These are phyloP conservation scores for Andrena fulva DNA, from an alignment of 2,888 invertebrate genomes.

Conservation along the genomic window DNA sequence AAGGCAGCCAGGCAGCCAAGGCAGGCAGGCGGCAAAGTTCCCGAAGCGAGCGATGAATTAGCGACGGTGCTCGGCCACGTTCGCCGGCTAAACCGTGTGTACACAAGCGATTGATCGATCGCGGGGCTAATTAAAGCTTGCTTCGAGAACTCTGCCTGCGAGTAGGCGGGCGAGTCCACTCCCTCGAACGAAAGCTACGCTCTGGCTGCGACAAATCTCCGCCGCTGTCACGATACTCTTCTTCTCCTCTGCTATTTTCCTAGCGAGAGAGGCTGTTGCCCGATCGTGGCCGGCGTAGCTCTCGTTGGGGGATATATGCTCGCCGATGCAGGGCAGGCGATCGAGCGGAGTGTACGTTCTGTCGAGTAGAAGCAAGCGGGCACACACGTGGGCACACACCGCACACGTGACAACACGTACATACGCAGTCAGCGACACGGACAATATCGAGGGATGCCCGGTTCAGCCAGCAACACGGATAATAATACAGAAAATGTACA, in stretches of 20 bases:
- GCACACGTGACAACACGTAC: slow-evolving; percentile 62
- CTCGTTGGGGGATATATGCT: too few species aligned
- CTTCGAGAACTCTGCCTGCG: slow-evolving; percentile 44
- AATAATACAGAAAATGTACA: slow-evolving; percentile 10
- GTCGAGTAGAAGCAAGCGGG: slow-evolving; percentile 49
- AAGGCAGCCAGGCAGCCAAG: slow-evolving; percentile 68
- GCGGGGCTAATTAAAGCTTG: not conserved
- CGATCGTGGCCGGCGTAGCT: too few species aligned
- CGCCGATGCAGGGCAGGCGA: slow-evolving; percentile 35
- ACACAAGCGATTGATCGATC: not conserved
- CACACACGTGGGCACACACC: slow-evolving; percentile 66
- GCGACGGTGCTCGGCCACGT: not conserved
- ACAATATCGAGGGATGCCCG: slow-evolving; percentile 63
- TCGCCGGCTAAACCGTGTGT: not conserved
- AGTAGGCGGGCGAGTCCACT: not conserved
- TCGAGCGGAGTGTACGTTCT: slow-evolving; percentile 47
- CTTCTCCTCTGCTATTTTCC: too few species aligned
- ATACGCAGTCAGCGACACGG: slow-evolving; percentile 63
- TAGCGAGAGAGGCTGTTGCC: too few species aligned
- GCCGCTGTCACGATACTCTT: too few species aligned
- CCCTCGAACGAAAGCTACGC: not conserved
- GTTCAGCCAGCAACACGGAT: slow-evolving; percentile 62
- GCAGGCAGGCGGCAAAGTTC: slow-evolving; percentile 54
- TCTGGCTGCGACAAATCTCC: not conserved
- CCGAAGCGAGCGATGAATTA: slow-evolving; percentile 23